Evolutionary conservation across 1,140 invertebrate genomes (phyloP), one percentile per base, ranked within the genome.

Genomic region (Drosophila sproati): DNA sequence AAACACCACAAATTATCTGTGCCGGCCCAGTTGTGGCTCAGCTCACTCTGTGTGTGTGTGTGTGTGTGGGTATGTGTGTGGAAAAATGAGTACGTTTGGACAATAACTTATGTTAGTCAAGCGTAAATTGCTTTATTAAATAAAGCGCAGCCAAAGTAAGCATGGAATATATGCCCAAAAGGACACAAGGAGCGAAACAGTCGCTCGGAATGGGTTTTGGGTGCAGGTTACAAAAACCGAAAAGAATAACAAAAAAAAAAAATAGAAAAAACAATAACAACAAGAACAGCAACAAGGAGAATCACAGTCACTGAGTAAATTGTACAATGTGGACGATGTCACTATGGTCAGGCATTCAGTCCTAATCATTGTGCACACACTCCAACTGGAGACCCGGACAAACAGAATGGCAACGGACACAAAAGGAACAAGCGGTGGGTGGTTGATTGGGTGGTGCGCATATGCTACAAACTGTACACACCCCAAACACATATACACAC

Each of bases 71-170:
- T 52, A 3, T 34, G 12, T 61, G 35, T 35, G 7, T 55, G 32
- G n/a, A 64, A 48, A 28, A 67, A 73, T 69, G 59, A 70, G 71
- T 57, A 80, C 68, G 85, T 81, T 80, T 74, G 80, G 70, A 89
- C 78, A 89, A 89, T 90, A 89, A 89, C 85, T 89, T 90, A 90
- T 89, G 85, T 90, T 79, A 89, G 81, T 87, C 85, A 89, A 90
- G 85, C 86, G 86, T 87, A 89, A 89, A 89, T 89, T 89, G 86
- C 85, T 89, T 89, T 89, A 89, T 89, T 89, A 89, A 89, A 89
- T 89, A 89, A 89, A 89, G 77, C 80, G 78, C 78, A 89, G 75
- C 78, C 80, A 89, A 86, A 90, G 88, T 81, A 90, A 80, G 80
- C 75, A 85, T 61, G 75, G 77, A 80, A 62, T 74, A 62, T 72